A percentile compares a stretch with the other conserved stretches of the same genome.
Evolutionary conservation across 2,113 vertebrate species (phyloP).

Genomic region (Beaufortia kweichowensis): DNA sequence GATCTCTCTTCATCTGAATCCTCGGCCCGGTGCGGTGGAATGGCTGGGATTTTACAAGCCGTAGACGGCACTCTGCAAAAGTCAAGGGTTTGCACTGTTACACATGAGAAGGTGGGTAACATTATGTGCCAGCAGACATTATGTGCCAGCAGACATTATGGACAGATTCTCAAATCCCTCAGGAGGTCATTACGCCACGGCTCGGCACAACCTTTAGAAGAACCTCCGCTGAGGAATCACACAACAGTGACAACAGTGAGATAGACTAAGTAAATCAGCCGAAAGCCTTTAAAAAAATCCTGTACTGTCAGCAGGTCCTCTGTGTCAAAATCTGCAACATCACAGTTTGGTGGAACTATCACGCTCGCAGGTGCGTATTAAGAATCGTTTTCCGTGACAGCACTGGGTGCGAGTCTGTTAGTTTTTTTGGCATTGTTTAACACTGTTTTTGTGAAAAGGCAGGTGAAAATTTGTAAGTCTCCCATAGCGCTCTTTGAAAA

Average conservation of each 20-base stretch:
- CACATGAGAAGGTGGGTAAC: slow-evolving; percentile 57
- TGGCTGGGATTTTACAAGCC: slow-evolving; percentile 62
- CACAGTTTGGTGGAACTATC: slow-evolving; percentile 13
- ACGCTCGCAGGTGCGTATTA: slow-evolving; percentile 6
- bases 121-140: slow-evolving; percentile 58
- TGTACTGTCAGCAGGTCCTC: slow-evolving; percentile 31
- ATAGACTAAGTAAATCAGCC: slow-evolving; percentile 33
- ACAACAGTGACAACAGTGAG: slow-evolving; percentile 42
- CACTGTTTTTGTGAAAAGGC: slow-evolving; percentile 28
- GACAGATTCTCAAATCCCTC: slow-evolving; percentile 65
- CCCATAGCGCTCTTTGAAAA: slow-evolving; percentile 22
- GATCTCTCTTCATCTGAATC: slow-evolving; percentile 60
- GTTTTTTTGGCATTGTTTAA: slow-evolving; percentile 32
- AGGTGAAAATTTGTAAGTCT: slow-evolving; percentile 23
- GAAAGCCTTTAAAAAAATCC: slow-evolving; percentile 11
- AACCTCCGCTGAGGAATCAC: slow-evolving; percentile 55
- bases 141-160: slow-evolving; percentile 59
- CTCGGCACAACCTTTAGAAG: slow-evolving; percentile 64
- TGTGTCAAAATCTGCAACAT: slow-evolving; percentile 40
- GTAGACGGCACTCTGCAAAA: slow-evolving; percentile 52
- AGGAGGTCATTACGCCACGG: slow-evolving; percentile 75
- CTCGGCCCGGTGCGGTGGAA: slow-evolving; percentile 48
- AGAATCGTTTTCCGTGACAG: background rate
- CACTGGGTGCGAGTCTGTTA: slow-evolving; percentile 12
- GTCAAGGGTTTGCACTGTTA: slow-evolving; percentile 62